Base-by-base conservation (phyloP, 2,797 vertebrate genomes). In the Tarsius wallacei region DNA sequence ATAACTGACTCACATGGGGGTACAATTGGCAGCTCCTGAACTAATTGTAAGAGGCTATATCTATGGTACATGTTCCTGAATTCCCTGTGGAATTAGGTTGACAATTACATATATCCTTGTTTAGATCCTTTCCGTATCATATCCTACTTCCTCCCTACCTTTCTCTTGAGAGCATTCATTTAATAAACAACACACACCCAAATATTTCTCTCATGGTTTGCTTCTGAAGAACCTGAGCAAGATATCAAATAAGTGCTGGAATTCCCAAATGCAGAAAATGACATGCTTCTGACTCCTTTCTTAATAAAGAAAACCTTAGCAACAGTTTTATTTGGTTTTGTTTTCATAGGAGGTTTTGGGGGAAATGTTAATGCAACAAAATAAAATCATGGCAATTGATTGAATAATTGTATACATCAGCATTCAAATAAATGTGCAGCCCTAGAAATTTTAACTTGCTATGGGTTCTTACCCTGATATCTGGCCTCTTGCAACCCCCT, bases 351-450 rank as follows among this genome's bases (percentile, higher is more conserved):
- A 2, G 93, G 8, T 93, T 89, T 76, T 22, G 1, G 7, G 10
- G 10, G 2, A 57, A 42, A 51, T 7, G 1, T 55, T 86, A 53
- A 17, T 70, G 16, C 36, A 85, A 82, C 84, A 77, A 96, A 94
- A 81, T 91, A 14, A 95, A 94, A 78, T 8, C 1, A 15, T 36
- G 47, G 22, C 7, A 89, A 81, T 17, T 51, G 16, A 93, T 13
- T 85, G 31, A 93, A 73, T 96, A 77, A 87, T 76, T 93, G 64
- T n/a, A 87, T 42, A 82, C 5, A 74, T 59, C 28, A 82, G 57
- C 87, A 85, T 74, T 94, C 22, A 85, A 63, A 93, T 94, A 85
- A 63, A 93, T 94, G 61, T 92, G 26, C 22, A 91, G 57, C 19
- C 87, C 87, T 68, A 78, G 59, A 97, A 96, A 33, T 64, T 94